A percentile compares a stretch with the other conserved stretches of the same genome.
Conservation (phyloP, 2,797 vertebrate genomes). For the Mus caroli region DNA sequence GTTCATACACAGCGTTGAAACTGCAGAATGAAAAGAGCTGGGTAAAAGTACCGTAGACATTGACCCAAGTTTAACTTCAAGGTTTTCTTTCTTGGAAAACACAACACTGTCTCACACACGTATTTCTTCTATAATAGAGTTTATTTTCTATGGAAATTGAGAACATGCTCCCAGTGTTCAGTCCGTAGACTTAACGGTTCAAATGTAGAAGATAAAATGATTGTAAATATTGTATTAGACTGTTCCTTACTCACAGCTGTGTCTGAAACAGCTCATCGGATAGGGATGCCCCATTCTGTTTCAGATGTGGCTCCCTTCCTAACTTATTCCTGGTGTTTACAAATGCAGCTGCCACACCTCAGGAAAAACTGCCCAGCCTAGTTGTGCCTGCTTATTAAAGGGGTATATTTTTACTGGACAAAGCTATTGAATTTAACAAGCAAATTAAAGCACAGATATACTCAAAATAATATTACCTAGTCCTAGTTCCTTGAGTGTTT, state of each 20-base stretch:
- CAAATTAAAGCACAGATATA: conserved; percentile 1
- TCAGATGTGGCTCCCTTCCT: conserved; percentile 73
- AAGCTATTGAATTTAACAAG: conserved; percentile 52
- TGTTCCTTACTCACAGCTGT: conserved; percentile 13
- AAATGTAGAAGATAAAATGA: conserved; percentile 62
- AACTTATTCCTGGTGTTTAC: conserved; percentile 81
- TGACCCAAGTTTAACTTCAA: neutral
- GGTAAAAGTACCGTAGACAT: neutral
- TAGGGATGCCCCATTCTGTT: conserved; percentile 41
- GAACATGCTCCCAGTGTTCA: conserved; percentile 24
- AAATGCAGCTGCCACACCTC: conserved; percentile 77
- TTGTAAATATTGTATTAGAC: neutral
- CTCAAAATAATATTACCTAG: neutral
- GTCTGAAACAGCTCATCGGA: conserved; percentile 7
- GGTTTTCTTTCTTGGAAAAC: conserved; percentile 39
- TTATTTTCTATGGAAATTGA: conserved; percentile 41
- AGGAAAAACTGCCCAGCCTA: conserved; percentile 52
- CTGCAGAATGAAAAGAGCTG: neutral
- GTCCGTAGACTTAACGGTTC: conserved; percentile 51
- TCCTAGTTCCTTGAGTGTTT: neutral
- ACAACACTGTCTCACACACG: neutral
- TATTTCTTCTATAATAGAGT: conserved; percentile 17
- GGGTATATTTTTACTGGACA: conserved; percentile 72
- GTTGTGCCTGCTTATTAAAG: conserved; percentile 71
- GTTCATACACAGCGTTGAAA: conserved; percentile 73